Percentiles rank a stretch among this genome's conserved stretches.
These are phyloP conservation scores for Gadus chalcogrammus DNA, from an alignment of 2,113 vertebrate species.

Conservation along the genomic window DNA sequence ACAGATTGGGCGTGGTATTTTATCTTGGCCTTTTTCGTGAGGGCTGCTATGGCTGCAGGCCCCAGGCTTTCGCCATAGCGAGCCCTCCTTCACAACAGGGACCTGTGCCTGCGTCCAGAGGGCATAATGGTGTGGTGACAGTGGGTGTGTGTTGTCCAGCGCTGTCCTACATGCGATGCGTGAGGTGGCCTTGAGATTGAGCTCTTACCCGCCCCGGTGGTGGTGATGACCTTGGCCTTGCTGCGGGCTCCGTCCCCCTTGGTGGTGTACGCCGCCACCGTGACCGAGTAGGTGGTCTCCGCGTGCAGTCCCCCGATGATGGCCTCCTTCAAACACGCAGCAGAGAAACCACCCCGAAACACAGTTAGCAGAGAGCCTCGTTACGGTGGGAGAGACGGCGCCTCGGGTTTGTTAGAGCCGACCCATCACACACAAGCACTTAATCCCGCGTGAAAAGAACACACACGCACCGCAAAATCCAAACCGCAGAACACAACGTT, in stretches of 20 bases:
- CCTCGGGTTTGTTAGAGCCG: neutral
- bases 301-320: constrained; percentile 86
- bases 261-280: constrained; percentile 94
- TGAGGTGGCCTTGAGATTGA: neutral
- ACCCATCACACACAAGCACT: constrained; percentile 38
- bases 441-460: constrained; percentile 21
- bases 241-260: constrained; percentile 95
- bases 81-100: too few relatives aligned
- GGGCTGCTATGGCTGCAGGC: too few relatives aligned
- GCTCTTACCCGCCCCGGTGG: constrained; percentile 85
- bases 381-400: constrained; percentile 6
- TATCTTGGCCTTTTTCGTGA: too few relatives aligned
- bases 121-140: too few relatives aligned
- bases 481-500: constrained; percentile 30
- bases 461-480: constrained; percentile 18
- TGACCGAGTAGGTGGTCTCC: constrained; percentile 94
- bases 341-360: constrained; percentile 10
- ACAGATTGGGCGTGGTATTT: too few relatives aligned
- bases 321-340: constrained; percentile 79
- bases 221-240: constrained; percentile 92
- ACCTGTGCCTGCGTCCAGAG: too few relatives aligned
- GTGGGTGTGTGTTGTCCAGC: too few relatives aligned
- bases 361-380: constrained; percentile 23
- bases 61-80: too few relatives aligned
- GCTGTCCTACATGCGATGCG: too few relatives aligned